Base-by-base conservation (phyloP, 2,888 invertebrate genomes). In the Caenorhabditis auriculariae region DNA sequence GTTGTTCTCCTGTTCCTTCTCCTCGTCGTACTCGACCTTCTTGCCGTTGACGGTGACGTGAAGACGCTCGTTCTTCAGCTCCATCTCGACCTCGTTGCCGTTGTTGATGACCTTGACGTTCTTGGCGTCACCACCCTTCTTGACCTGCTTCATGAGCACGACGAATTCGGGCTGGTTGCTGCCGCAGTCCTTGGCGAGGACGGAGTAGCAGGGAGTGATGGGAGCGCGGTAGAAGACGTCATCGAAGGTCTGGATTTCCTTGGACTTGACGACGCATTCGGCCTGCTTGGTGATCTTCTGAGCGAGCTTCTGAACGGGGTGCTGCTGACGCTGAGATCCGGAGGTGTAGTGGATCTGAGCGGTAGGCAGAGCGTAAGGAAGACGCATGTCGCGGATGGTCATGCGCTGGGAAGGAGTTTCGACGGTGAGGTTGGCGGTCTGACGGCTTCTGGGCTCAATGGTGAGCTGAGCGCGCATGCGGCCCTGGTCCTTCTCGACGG, bases 161-260 rank as follows among this genome's bases (percentile, higher is more conserved):
- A 82, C 82, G 68, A 83, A 80, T 47, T 75, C 70, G 59, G 77
- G 74, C 54, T 71, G 56, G 52, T 64, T 49, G 15, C 75, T 65
- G 44, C 81, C 77, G 69, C 83, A 83, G 69, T 84, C 84, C 75
- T 83, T 83, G 66, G 82, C 81, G 57, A 84, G 61, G 19, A 84
- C 76, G 48, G 82, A 78, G 68, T 79, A 82, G 76, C 84, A 84
- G 46, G 60, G 62, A 46, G 74, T 71, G 50, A 78, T 49, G 35
- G 80, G 75, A 47, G 72, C 75, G 24, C 70, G 62, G 68, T 69
- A 77, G 61, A 49, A 47, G 35, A 76, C 72, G 35, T 69, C 68
- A 55, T 82, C 82, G 73, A 82, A 82, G 27, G 82, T 81, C 28
- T 57, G 49, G 49, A 61, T 51, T 45, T 61, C 56, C 50, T 52